Percentiles rank a stretch among this genome's conserved stretches.
Evolutionary conservation across 2,113 vertebrate species (phyloP).

Genomic region (Recurvirostra avosetta): DNA sequence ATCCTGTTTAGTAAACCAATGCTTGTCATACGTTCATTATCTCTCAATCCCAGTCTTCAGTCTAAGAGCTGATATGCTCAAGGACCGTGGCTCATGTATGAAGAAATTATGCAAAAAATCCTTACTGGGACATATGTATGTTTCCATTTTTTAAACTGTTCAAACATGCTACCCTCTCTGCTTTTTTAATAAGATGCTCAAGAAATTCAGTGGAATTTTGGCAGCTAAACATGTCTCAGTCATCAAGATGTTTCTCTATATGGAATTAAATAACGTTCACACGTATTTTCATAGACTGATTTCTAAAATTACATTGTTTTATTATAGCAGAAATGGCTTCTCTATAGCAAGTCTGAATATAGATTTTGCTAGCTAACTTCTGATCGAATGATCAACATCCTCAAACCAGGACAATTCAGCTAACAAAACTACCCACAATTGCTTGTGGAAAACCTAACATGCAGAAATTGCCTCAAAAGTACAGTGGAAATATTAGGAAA

Average conservation of each 20-base stretch:
- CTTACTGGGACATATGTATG: neutral
- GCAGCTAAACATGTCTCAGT: neutral
- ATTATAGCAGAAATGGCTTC: neutral
- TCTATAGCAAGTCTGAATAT: neutral
- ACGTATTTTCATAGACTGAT: neutral
- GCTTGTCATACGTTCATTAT: neutral
- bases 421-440: neutral
- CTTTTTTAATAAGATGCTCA: neutral
- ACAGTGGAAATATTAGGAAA: neutral
- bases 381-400: neutral
- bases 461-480: neutral
- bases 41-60: neutral
- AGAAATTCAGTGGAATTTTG: neutral
- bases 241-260: neutral
- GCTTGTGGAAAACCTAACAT: neutral
- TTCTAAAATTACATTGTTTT: neutral
- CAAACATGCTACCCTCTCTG: neutral
- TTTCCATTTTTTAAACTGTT: neutral
- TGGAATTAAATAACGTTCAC: neutral
- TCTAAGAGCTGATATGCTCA: neutral
- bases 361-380: neutral
- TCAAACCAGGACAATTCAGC: too few relatives aligned
- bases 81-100: neutral
- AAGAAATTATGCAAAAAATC: neutral
- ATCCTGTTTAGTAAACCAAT: neutral